Percentiles rank a stretch among this genome's conserved stretches.
Conservation (phyloP, 2,113 vertebrate species). For the Cynoglossus semilaevis region DNA sequence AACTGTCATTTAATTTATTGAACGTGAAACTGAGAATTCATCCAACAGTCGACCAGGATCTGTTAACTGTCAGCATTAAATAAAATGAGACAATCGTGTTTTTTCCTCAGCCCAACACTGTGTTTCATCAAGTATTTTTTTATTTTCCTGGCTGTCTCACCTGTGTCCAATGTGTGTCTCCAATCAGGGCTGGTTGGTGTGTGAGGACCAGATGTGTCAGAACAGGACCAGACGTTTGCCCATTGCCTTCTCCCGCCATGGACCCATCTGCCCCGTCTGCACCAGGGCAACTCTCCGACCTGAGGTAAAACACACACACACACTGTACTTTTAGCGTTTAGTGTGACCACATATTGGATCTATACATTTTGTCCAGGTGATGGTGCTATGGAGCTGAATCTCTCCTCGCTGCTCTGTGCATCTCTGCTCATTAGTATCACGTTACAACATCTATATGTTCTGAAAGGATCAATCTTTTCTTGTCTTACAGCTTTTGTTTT, state of each 20-base stretch:
- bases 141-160: neutral
- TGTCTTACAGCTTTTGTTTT: neutral
- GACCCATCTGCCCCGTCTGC: conserved; percentile 89
- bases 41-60: too few relatives aligned
- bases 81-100: too few relatives aligned
- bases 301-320: conserved; percentile 77
- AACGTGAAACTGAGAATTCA: too few relatives aligned
- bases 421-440: conserved; percentile 47
- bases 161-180: neutral
- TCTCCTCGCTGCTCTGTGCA: conserved; percentile 19
- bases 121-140: neutral
- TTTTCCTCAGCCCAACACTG: too few relatives aligned
- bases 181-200: conserved; percentile 88
- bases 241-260: conserved; percentile 84
- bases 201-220: conserved; percentile 92
- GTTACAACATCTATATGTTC: conserved; percentile 26
- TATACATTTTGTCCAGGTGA: conserved; percentile 70
- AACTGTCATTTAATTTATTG: too few relatives aligned
- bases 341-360: neutral
- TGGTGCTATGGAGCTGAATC: conserved; percentile 77
- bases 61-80: too few relatives aligned
- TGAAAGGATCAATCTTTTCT: neutral
- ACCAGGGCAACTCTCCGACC: conserved; percentile 82
- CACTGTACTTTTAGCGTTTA: neutral
- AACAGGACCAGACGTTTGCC: conserved; percentile 86